These are phyloP conservation scores for Selene dorsalis DNA, from an alignment of 2,797 vertebrate species.

Conservation along the genomic window DNA sequence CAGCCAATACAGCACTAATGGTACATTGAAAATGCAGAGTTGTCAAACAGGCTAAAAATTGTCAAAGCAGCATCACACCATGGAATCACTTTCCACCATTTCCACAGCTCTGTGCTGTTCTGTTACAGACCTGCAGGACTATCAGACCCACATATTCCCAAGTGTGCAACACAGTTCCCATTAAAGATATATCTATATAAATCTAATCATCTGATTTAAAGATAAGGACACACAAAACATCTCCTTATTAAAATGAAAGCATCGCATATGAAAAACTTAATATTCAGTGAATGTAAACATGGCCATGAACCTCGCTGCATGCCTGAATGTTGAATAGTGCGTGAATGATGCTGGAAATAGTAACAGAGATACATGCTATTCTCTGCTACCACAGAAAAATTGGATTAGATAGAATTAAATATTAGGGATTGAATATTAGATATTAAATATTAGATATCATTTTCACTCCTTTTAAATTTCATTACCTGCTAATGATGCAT, in stretches of 20 bases:
- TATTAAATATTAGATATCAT: slow-evolving; percentile 58
- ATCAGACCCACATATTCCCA: neutral
- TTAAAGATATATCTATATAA: slow-evolving; percentile 31
- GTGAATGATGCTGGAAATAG: slow-evolving; percentile 69
- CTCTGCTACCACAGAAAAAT: slow-evolving; percentile 55
- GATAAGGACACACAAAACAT: slow-evolving; percentile 25
- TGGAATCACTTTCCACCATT: slow-evolving; percentile 25
- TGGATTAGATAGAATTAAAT: slow-evolving; percentile 60
- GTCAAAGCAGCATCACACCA: slow-evolving; percentile 34
- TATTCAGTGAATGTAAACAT: slow-evolving; percentile 43
- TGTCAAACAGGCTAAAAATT: slow-evolving; percentile 17
- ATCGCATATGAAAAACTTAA: slow-evolving; percentile 42
- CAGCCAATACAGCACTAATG: slow-evolving; percentile 25
- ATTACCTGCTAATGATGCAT: slow-evolving; percentile 42
- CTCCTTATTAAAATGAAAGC: slow-evolving; percentile 61
- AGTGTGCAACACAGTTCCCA: slow-evolving; percentile 34
- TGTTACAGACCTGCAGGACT: slow-evolving; percentile 4
- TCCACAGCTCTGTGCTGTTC: slow-evolving; percentile 20
- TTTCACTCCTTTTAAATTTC: slow-evolving; percentile 47
- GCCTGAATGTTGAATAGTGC: slow-evolving; percentile 34
- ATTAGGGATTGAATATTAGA: slow-evolving; percentile 54
- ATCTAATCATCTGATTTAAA: slow-evolving; percentile 39
- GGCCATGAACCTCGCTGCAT: slow-evolving; percentile 27
- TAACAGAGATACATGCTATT: slow-evolving; percentile 39
- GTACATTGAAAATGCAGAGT: slow-evolving; percentile 27